A percentile compares a stretch with the other conserved stretches of the same genome.
Conservation (phyloP, 2,113 vertebrate species). For the Nibea albiflora region DNA sequence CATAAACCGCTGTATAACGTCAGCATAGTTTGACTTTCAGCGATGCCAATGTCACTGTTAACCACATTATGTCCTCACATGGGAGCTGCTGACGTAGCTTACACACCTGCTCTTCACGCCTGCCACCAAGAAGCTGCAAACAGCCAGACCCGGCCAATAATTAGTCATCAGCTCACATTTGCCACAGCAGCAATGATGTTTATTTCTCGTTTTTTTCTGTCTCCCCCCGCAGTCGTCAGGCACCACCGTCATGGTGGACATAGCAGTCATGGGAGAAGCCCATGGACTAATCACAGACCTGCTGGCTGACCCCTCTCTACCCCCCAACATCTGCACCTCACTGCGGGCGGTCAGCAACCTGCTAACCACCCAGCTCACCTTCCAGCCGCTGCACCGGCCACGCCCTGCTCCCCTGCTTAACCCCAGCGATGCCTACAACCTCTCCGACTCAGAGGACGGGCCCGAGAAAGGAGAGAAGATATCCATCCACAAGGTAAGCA, state of each 20-base stretch:
- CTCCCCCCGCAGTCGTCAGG: slow-evolving; percentile 88
- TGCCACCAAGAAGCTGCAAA: slow-evolving; percentile 9
- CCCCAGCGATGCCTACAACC: slow-evolving; percentile 90
- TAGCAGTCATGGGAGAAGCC: slow-evolving; percentile 98
- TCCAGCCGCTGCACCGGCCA: slow-evolving; percentile 93
- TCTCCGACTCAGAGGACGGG: slow-evolving; percentile 94
- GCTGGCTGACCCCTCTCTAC: slow-evolving; percentile 93
- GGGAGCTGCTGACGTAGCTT: slow-evolving; percentile 32
- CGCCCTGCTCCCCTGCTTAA: slow-evolving; percentile 86
- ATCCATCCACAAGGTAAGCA: slow-evolving; percentile 91
- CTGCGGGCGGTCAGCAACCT: slow-evolving; percentile 96
- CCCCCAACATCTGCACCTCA: slow-evolving; percentile 93
- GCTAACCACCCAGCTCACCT: slow-evolving; percentile 94
- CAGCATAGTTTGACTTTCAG: background rate
- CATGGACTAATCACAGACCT: slow-evolving; percentile 97
- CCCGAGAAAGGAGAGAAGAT: slow-evolving; percentile 92
- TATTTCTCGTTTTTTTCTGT: slow-evolving; percentile 24
- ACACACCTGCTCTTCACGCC: slow-evolving; percentile 33
- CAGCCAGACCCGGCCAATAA: slow-evolving; percentile 16
- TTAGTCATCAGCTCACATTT: slow-evolving; percentile 22
- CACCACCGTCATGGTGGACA: slow-evolving; percentile 96
- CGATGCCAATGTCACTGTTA: slow-evolving; percentile 35
- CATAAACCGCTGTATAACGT: background rate
- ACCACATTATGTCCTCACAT: slow-evolving; percentile 38
- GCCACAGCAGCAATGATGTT: slow-evolving; percentile 33